These are phyloP conservation scores for Drosophila watanabei DNA, from an alignment of 1,140 invertebrate genomes.

Conservation along the genomic window DNA sequence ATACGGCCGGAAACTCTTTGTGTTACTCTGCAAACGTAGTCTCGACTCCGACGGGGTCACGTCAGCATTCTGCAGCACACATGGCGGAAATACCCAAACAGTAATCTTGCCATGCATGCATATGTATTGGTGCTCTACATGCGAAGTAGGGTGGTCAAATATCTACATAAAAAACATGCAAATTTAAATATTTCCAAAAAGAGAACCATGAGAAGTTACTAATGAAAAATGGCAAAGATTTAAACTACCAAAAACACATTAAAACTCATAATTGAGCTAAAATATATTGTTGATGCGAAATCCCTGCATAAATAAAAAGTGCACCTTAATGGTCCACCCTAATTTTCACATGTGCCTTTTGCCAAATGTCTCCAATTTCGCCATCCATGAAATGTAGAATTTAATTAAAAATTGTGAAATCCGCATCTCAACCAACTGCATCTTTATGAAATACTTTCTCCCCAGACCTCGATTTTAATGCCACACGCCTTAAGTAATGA, in stretches of 20 bases:
- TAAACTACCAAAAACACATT: too few species aligned
- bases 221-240: not conserved
- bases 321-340: not conserved
- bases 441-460: conserved; percentile 15
- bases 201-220: not conserved
- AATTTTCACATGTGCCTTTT: not conserved
- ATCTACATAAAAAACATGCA: too few species aligned
- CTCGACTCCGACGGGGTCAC: conserved; percentile 13
- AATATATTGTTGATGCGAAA: too few species aligned
- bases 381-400: not conserved
- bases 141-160: not conserved
- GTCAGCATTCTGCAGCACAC: conserved; percentile 38
- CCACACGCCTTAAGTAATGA: conserved; percentile 2
- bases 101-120: conserved; percentile 11
- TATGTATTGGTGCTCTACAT: not conserved
- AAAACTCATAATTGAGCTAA: too few species aligned
- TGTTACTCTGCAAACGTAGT: conserved; percentile 4
- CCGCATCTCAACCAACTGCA: not conserved
- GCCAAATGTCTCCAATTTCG: not conserved
- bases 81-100: conserved; percentile 29
- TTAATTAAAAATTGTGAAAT: not conserved
- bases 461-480: conserved; percentile 2
- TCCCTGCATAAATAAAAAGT: too few species aligned
- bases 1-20: conserved; percentile 23
- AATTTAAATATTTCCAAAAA: not conserved